Percentiles rank a stretch among this genome's conserved stretches.
phyloP scores from a whole-genome alignment of 2,888 invertebrate genomes.

The Cyrtodaria siliqua region DNA sequence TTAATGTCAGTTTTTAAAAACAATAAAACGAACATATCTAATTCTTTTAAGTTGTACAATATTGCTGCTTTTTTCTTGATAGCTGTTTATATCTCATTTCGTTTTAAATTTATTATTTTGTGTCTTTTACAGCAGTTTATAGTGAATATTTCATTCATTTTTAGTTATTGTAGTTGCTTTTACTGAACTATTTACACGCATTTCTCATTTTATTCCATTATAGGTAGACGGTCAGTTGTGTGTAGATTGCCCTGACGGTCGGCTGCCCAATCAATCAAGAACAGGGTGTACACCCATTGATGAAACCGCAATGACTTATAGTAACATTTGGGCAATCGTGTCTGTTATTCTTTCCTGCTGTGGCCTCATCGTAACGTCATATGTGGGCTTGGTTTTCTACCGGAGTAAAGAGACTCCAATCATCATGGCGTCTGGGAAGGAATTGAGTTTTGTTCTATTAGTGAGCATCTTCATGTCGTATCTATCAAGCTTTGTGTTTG shows the following conservation, averaged over 20 bases:
- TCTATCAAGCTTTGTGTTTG: conserved; percentile 87
- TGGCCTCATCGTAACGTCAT: conserved; percentile 86
- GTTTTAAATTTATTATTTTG: no score
- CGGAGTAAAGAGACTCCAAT: conserved; percentile 87
- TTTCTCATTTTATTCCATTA: no score
- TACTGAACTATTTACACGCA: no score
- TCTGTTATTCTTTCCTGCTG: conserved; percentile 84
- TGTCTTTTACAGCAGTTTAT: no score
- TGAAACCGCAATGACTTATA: conserved; percentile 87
- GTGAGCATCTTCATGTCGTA: conserved; percentile 87
- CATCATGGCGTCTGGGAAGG: conserved; percentile 88
- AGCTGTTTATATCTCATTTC: no score
- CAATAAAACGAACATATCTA: no score
- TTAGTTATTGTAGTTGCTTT: no score
- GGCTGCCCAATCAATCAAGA: conserved; percentile 82
- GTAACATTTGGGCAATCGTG: conserved; percentile 86
- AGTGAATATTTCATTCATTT: no score
- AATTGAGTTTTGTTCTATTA: conserved; percentile 87
- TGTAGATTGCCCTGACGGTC: conserved; percentile 86
- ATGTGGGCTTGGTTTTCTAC: conserved; percentile 87
- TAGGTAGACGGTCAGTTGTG: no score
- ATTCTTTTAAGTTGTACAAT: no score
- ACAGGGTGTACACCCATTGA: conserved; percentile 86
- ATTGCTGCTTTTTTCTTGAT: no score
- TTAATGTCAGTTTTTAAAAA: no score